Evolutionary conservation across 2,113 vertebrate species (phyloP).

Genomic region (Larimichthys crocea): DNA sequence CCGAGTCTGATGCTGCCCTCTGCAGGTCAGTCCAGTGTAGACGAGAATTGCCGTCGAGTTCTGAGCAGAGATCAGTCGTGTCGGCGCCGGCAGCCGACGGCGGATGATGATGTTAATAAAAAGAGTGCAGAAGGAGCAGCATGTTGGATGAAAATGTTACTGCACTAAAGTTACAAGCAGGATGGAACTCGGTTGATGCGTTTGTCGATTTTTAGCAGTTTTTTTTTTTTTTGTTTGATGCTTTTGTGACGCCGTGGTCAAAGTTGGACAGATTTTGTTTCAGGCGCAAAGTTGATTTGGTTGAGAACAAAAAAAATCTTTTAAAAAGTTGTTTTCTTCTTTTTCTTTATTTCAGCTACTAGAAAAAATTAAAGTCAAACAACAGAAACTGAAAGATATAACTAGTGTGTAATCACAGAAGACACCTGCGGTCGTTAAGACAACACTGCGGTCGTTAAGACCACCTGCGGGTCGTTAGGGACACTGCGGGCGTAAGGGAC

Average conservation of each 20-base stretch:
- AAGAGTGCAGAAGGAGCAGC: background rate
- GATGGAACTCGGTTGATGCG: background rate
- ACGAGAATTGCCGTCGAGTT: too few relatives aligned
- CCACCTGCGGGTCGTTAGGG: too few relatives aligned
- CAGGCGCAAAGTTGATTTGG: background rate
- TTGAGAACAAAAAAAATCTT: too few relatives aligned
- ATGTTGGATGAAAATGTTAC: constrained; percentile 10
- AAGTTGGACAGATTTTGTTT: too few relatives aligned
- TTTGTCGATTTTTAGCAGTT: background rate
- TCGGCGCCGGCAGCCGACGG: constrained; percentile 27
- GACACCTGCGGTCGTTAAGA: too few relatives aligned
- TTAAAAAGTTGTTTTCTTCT: too few relatives aligned
- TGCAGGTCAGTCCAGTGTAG: constrained; percentile 6
- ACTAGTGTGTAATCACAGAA: too few relatives aligned
- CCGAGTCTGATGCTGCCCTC: background rate
- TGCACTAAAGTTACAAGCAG: background rate
- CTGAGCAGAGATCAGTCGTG: background rate
- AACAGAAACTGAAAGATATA: too few relatives aligned
- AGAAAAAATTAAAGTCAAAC: too few relatives aligned
- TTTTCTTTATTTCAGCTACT: too few relatives aligned
- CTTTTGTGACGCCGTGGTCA: background rate
- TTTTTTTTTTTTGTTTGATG: background rate
- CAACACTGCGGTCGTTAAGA: too few relatives aligned
- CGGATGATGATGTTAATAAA: background rate
- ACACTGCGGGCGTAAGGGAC: too few relatives aligned